A percentile compares a stretch with the other conserved stretches of the same genome.
phyloP scores from a whole-genome alignment of 2,113 vertebrate species.

The Cettia cetti region DNA sequence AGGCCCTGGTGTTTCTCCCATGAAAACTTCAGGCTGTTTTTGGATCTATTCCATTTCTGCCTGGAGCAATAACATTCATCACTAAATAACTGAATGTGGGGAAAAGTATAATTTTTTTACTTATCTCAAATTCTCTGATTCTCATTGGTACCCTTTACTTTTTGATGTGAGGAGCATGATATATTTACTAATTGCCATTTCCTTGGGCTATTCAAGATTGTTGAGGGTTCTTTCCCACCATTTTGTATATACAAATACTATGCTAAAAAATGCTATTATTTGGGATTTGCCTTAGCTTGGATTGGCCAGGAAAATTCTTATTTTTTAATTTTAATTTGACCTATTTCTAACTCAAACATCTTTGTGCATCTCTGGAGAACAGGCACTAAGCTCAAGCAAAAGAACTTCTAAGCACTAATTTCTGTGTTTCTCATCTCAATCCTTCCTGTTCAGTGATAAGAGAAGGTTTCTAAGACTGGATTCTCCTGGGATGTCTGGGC shows the following conservation, averaged over 20 bases:
- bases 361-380: neutral
- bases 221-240: neutral
- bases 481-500: neutral
- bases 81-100: neutral
- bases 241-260: neutral
- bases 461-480: neutral
- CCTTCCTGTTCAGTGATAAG: neutral
- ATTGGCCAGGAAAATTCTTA: neutral
- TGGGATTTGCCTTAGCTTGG: neutral
- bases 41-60: neutral
- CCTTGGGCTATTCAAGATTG: neutral
- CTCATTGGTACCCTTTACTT: neutral
- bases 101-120: neutral
- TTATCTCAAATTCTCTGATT: neutral
- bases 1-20: neutral
- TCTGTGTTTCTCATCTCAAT: neutral
- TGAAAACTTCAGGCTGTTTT: neutral
- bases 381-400: neutral
- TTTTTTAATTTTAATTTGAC: neutral
- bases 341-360: neutral
- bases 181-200: neutral
- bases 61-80: neutral
- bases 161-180: neutral
- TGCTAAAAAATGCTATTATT: neutral
- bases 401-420: neutral